Conservation (phyloP, 2,113 vertebrate species). For the Zingel zingel region DNA sequence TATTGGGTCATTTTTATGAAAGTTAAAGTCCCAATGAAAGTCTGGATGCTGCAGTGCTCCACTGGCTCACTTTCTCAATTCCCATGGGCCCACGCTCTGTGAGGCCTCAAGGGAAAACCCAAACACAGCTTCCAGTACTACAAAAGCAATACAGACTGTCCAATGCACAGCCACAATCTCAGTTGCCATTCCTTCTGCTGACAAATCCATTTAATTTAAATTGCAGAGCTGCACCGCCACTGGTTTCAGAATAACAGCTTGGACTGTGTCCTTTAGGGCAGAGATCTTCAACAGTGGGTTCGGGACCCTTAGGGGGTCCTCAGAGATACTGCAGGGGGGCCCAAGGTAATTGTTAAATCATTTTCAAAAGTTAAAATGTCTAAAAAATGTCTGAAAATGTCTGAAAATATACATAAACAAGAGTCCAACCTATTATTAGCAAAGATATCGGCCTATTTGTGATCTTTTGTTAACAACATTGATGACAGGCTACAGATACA, state of each 20-base stretch:
- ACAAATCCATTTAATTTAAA: slow-evolving; percentile 7
- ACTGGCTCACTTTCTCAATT: not conserved
- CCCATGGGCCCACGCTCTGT: not conserved
- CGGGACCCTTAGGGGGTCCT: too few species aligned
- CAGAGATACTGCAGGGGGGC: too few species aligned
- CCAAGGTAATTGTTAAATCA: too few species aligned
- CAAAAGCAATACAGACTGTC: slow-evolving; percentile 4
- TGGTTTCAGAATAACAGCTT: slow-evolving; percentile 1
- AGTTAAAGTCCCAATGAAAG: not conserved
- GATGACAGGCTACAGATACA: too few species aligned
- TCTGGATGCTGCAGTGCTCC: not conserved
- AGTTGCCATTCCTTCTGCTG: not conserved
- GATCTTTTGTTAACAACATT: too few species aligned
- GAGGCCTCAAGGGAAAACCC: slow-evolving; percentile 1
- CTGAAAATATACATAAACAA: too few species aligned
- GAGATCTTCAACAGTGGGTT: too few species aligned
- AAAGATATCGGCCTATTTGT: too few species aligned
- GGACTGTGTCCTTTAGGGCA: too few species aligned
- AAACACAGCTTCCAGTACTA: slow-evolving; percentile 1
- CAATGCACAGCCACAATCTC: not conserved
- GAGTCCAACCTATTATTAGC: too few species aligned
- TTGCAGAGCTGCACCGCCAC: not conserved
- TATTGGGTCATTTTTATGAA: not conserved
- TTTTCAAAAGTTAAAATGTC: too few species aligned
- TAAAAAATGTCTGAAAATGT: too few species aligned